These are phyloP conservation scores for Schizotus pectinicornis DNA, from an alignment of 2,888 invertebrate species.

Conservation along the genomic window DNA sequence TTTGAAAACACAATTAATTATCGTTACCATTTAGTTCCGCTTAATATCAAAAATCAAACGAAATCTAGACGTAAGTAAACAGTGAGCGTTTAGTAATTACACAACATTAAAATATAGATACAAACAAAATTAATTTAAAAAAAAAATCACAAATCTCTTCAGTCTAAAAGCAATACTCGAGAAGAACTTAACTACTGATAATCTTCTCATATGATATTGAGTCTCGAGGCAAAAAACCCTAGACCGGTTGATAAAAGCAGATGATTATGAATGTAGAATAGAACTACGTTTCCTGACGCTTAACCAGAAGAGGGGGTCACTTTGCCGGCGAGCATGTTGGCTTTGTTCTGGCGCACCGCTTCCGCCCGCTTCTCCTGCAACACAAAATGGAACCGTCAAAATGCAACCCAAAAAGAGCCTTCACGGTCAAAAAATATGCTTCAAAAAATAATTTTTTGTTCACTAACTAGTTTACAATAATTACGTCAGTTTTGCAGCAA, in stretches of 20 bases:
- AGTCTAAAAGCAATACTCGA: slow-evolving; percentile 48
- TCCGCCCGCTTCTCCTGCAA: slow-evolving; percentile 89
- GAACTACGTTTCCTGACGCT: slow-evolving; percentile 32
- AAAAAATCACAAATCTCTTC: slow-evolving; percentile 38
- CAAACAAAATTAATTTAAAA: slow-evolving; percentile 22
- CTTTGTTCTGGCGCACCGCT: slow-evolving; percentile 90
- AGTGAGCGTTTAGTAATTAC: slow-evolving; percentile 34
- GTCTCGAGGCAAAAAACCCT: slow-evolving; percentile 36
- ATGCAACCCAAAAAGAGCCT: too few relatives aligned
- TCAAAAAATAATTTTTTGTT: too few relatives aligned
- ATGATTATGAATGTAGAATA: slow-evolving; percentile 39
- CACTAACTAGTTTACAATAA: too few relatives aligned
- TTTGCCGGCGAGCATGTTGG: slow-evolving; percentile 60
- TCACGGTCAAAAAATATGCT: too few relatives aligned
- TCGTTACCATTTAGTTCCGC: slow-evolving; percentile 25
- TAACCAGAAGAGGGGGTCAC: slow-evolving; percentile 71
- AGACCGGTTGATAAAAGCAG: slow-evolving; percentile 39
- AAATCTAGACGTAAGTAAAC: slow-evolving; percentile 24
- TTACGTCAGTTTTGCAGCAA: too few relatives aligned
- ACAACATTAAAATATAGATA: slow-evolving; percentile 28
- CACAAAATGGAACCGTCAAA: slow-evolving; percentile 34
- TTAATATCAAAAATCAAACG: slow-evolving; percentile 25
- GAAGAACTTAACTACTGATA: slow-evolving; percentile 37
- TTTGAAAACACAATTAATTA: slow-evolving; percentile 39
- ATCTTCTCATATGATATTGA: slow-evolving; percentile 35